These are phyloP conservation scores for Schrankia costaestrigalis DNA, from an alignment of 2,888 invertebrate species.

Conservation along the genomic window DNA sequence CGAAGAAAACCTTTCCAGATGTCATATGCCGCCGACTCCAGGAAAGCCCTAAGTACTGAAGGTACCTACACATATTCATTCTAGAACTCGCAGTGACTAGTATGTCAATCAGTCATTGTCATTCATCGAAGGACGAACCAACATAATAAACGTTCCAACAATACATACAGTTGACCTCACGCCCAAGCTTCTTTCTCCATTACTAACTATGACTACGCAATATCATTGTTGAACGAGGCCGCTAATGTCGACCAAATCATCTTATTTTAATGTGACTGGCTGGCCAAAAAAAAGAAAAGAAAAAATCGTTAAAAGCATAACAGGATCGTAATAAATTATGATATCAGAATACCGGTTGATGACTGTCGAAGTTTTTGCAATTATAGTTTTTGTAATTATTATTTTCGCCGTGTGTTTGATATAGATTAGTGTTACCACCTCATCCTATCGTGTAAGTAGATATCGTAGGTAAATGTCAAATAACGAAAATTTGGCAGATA, in stretches of 20 bases:
- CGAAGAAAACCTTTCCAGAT: too few relatives aligned
- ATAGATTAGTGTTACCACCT: too few relatives aligned
- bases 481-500: too few relatives aligned
- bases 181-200: conserved; percentile 17
- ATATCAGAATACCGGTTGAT: conserved; percentile 12
- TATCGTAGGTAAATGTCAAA: too few relatives aligned
- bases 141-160: conserved; percentile 10
- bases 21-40: too few relatives aligned
- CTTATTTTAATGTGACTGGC: conserved; percentile 13
- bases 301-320: conserved; percentile 24
- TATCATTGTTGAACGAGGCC: conserved; percentile 16
- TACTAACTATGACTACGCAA: conserved; percentile 23
- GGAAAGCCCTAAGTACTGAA: too few relatives aligned
- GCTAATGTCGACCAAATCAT: conserved; percentile 17
- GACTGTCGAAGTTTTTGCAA: background rate
- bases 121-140: background rate
- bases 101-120: background rate
- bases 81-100: background rate
- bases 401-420: too few relatives aligned
- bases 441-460: too few relatives aligned
- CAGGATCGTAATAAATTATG: conserved; percentile 27
- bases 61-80: background rate
- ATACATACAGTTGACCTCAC: conserved; percentile 10
- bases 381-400: too few relatives aligned
- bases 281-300: conserved; percentile 13